phyloP scores from a whole-genome alignment of 2,888 invertebrate species.

The Dicycla oo region DNA sequence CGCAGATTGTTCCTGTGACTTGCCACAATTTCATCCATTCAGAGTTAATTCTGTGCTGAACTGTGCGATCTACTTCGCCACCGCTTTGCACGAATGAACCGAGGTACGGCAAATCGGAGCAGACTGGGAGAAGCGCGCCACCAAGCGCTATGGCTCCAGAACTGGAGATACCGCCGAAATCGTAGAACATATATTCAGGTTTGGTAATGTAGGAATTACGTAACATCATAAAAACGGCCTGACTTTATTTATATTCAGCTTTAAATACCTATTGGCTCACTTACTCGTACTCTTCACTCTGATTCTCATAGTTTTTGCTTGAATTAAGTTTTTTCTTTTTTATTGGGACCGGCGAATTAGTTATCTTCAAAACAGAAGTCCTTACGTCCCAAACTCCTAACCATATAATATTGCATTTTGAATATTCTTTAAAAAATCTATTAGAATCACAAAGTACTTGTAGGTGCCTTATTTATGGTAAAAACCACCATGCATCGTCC shows the following conservation, averaged over 20 bases:
- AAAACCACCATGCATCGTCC: constrained; percentile 2
- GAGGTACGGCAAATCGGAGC: too few species aligned
- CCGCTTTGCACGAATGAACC: too few species aligned
- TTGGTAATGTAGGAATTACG: not conserved
- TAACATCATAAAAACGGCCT: not conserved
- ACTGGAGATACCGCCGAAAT: too few species aligned
- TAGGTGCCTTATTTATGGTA: not conserved
- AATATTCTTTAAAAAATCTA: constrained; percentile 3
- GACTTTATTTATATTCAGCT: not conserved
- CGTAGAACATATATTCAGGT: too few species aligned
- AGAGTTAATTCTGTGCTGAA: too few species aligned
- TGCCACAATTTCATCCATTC: too few species aligned
- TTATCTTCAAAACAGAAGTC: not conserved
- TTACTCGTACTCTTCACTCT: not conserved
- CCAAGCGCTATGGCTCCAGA: too few species aligned
- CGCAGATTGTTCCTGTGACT: too few species aligned
- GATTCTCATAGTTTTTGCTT: not conserved
- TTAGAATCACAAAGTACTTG: not conserved
- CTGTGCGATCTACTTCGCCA: too few species aligned
- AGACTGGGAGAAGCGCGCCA: too few species aligned
- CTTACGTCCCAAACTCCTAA: not conserved
- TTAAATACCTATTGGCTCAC: too few species aligned
- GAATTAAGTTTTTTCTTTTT: not conserved
- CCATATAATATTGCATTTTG: not conserved
- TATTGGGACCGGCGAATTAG: not conserved